Conservation (phyloP, 30 jellyfish, hydroid and myxozoan species). For the Aurelia sp. region DNA sequence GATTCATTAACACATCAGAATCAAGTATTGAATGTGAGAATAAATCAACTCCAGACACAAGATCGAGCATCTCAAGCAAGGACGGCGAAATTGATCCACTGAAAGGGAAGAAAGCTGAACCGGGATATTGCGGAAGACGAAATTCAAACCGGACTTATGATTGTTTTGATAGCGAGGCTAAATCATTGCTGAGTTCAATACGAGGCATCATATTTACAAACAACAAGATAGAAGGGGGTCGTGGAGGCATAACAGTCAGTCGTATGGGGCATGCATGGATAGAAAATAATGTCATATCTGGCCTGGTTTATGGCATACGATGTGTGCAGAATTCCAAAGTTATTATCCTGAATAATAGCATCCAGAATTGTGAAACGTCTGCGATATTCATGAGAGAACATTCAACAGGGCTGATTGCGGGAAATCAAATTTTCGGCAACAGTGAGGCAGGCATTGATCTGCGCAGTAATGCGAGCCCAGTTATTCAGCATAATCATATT, state of each 20-base stretch:
- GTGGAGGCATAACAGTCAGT: slow-evolving; percentile 86
- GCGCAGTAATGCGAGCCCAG: slow-evolving; percentile 80
- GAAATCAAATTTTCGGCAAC: slow-evolving; percentile 71
- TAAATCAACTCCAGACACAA: background rate
- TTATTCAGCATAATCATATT: slow-evolving; percentile 77
- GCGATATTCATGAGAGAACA: slow-evolving; percentile 87
- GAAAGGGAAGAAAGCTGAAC: slow-evolving; percentile 10
- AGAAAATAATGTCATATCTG: slow-evolving; percentile 66
- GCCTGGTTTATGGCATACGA: slow-evolving; percentile 80
- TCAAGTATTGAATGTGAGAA: slow-evolving; percentile 29
- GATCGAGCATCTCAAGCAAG: slow-evolving; percentile 9
- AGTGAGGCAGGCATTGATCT: slow-evolving; percentile 91
- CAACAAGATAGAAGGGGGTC: slow-evolving; percentile 73
- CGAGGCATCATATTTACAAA: slow-evolving; percentile 75
- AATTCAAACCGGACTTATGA: background rate
- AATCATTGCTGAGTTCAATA: slow-evolving; percentile 24
- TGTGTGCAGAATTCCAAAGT: slow-evolving; percentile 78
- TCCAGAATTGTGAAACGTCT: slow-evolving; percentile 82
- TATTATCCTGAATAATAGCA: slow-evolving; percentile 66
- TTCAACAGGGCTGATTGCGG: slow-evolving; percentile 81
- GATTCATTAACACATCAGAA: slow-evolving; percentile 10
- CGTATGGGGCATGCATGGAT: slow-evolving; percentile 94
- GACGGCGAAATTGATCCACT: slow-evolving; percentile 22
- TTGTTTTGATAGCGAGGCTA: slow-evolving; percentile 58
- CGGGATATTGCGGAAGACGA: slow-evolving; percentile 22